phyloP scores from a whole-genome alignment of 2,113 vertebrate genomes.

The Melanostigma gelatinosum region DNA sequence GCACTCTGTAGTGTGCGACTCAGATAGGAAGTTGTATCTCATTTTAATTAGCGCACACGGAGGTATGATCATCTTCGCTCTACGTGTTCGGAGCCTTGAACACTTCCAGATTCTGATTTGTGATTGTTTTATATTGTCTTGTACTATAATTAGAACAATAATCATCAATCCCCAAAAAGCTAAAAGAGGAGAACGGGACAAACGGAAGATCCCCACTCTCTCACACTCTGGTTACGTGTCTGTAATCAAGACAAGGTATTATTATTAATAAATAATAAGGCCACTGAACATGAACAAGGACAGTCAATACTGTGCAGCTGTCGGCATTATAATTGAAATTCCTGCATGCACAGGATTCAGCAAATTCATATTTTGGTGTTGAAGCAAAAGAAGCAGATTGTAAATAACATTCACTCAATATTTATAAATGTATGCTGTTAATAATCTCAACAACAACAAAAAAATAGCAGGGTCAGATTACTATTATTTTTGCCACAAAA shows the following conservation, averaged over 20 bases:
- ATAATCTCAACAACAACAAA: not conserved
- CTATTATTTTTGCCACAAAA: not conserved
- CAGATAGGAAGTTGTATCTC: constrained; percentile 22
- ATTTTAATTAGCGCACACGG: constrained; percentile 37
- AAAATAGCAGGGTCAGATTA: not conserved
- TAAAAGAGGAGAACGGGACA: not conserved
- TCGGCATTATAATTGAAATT: constrained; percentile 13
- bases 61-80: not conserved
- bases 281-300: not conserved
- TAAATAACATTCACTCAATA: not conserved
- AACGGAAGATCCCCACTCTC: not conserved
- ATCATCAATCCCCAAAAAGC: not conserved
- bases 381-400: not conserved
- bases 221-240: not conserved
- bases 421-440: constrained; percentile 1
- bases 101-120: not conserved
- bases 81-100: constrained; percentile 9
- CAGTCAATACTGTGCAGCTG: not conserved
- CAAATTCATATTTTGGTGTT: not conserved
- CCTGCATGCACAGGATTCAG: constrained; percentile 1
- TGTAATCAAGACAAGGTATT: not conserved
- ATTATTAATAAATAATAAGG: constrained; percentile 19
- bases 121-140: constrained; percentile 21
- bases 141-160: constrained; percentile 11
- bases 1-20: not conserved